Conservation (phyloP, 2,113 vertebrate genomes). For the Charadrius vociferus region DNA sequence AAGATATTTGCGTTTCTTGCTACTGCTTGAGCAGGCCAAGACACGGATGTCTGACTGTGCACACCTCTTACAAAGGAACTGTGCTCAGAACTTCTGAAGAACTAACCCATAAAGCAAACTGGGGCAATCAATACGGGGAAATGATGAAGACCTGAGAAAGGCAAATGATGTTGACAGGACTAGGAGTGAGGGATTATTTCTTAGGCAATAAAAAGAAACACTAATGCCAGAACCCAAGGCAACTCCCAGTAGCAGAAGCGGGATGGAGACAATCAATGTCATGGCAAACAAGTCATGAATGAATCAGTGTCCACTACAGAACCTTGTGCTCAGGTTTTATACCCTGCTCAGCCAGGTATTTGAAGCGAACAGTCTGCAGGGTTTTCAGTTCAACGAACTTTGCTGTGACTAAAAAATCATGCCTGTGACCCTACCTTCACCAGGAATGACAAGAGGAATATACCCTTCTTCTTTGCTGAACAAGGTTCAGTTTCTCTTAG, state of each 20-base stretch:
- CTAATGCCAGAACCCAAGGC: background rate
- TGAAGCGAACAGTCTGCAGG: background rate
- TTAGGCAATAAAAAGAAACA: background rate
- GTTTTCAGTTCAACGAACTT: background rate
- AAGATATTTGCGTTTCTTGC: background rate
- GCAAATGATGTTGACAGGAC: slow-evolving; percentile 10
- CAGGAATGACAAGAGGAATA: background rate
- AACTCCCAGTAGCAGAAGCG: background rate
- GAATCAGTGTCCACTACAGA: background rate
- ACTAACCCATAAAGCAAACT: background rate
- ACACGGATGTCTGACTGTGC: background rate
- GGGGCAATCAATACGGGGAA: background rate
- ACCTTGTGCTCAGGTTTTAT: background rate
- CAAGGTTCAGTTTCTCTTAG: background rate
- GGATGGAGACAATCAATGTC: background rate
- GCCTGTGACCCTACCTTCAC: background rate
- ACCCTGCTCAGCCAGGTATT: background rate
- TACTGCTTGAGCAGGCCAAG: background rate
- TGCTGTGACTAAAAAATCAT: background rate
- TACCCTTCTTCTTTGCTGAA: background rate
- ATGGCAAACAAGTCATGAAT: fast-evolving
- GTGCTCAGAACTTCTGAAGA: background rate
- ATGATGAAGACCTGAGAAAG: slow-evolving; percentile 23
- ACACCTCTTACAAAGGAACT: background rate
- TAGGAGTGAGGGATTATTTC: background rate